phyloP scores from a whole-genome alignment of 2,797 vertebrate genomes.

The Acropternis orthonyx region DNA sequence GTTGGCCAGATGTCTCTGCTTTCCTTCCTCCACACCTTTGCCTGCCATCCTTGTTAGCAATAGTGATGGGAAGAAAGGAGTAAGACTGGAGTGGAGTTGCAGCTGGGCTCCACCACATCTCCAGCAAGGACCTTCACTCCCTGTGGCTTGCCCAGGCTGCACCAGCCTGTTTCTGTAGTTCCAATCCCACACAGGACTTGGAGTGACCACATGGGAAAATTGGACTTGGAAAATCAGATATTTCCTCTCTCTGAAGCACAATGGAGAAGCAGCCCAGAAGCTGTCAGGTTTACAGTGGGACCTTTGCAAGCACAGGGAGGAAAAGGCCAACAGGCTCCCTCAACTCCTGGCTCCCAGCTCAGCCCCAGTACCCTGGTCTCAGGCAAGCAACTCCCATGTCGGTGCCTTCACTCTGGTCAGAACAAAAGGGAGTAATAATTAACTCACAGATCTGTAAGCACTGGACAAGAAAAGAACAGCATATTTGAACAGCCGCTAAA shows the following conservation, averaged over 20 bases:
- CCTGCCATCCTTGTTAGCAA: not conserved
- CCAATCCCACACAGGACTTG: rapidly evolving
- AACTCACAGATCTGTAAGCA: not conserved
- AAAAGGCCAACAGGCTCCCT: rapidly evolving
- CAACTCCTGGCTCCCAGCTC: not conserved
- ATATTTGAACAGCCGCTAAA: not conserved
- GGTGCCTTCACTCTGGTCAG: not conserved
- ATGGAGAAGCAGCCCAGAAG: not conserved
- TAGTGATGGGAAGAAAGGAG: not conserved
- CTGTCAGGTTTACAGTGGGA: not conserved
- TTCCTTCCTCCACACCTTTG: not conserved
- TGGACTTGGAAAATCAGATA: rapidly evolving
- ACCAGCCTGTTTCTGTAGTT: rapidly evolving
- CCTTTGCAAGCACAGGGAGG: not conserved
- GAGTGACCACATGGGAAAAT: rapidly evolving
- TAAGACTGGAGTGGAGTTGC: not conserved
- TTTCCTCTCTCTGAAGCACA: rapidly evolving
- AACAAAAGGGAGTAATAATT: not conserved
- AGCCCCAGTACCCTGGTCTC: not conserved
- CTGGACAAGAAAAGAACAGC: not conserved
- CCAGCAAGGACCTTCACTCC: not conserved
- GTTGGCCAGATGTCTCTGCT: not conserved
- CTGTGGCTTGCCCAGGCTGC: not conserved
- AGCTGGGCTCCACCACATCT: not conserved
- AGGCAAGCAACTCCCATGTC: not conserved